Evolutionary conservation across 2,797 vertebrate genomes (phyloP).

Genomic region (Prionace glauca): DNA sequence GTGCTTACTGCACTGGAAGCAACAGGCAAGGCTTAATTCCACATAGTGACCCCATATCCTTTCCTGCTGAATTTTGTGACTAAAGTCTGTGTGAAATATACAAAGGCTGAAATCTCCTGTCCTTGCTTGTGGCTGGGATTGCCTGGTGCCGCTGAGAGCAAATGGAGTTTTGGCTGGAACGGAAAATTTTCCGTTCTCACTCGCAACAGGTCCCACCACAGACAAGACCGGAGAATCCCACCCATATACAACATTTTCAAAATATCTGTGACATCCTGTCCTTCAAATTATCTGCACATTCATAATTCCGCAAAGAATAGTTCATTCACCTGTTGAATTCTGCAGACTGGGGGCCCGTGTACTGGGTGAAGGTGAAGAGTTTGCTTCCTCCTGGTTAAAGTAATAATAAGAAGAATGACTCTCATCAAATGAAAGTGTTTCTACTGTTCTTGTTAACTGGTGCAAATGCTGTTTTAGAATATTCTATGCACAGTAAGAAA

Average conservation of each 20-base stretch:
- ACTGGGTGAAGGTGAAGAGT: conserved; percentile 71
- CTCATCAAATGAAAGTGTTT: neutral
- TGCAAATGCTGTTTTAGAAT: neutral
- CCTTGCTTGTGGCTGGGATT: no score
- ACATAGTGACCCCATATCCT: no score
- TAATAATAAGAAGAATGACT: conserved; percentile 26
- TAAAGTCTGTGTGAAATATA: neutral
- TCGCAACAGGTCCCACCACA: no score
- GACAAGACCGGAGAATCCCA: no score
- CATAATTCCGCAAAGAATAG: neutral
- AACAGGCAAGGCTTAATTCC: neutral
- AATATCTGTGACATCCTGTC: neutral
- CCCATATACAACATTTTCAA: neutral
- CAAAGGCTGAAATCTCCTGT: no score
- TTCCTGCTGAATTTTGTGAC: neutral
- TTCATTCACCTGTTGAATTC: conserved; percentile 72
- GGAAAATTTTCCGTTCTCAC: no score
- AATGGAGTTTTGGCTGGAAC: no score
- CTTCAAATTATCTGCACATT: neutral
- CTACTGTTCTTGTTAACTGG: neutral
- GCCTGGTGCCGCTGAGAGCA: no score
- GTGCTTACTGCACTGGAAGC: neutral
- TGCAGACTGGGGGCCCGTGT: conserved; percentile 70
- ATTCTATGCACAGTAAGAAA: neutral
- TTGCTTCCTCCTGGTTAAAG: conserved; percentile 73